A percentile compares a stretch with the other conserved stretches of the same genome.
phyloP scores from a whole-genome alignment of 2,888 invertebrate genomes.

The Pandemis cinnamomeana region DNA sequence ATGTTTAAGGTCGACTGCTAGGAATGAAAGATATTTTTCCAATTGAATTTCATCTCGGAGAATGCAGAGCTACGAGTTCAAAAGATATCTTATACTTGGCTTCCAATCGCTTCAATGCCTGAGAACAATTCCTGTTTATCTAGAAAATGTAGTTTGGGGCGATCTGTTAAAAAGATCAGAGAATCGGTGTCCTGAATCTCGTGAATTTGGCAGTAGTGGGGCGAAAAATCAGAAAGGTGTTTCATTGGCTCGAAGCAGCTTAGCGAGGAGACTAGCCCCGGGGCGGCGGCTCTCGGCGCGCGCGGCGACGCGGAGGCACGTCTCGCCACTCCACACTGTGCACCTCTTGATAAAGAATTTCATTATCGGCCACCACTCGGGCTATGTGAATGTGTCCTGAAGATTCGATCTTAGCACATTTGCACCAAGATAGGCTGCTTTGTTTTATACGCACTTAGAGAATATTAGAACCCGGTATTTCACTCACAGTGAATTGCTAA shows the following conservation, averaged over 20 bases:
- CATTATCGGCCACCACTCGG: conserved; percentile 67
- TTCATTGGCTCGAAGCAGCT: conserved; percentile 51
- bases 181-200: conserved; percentile 60
- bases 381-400: conserved; percentile 64
- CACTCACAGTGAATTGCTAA: conserved; percentile 34
- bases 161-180: conserved; percentile 70
- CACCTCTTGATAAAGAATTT: conserved; percentile 77
- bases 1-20: neutral
- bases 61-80: conserved; percentile 9
- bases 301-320: conserved; percentile 57
- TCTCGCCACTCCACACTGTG: conserved; percentile 59
- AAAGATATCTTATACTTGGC: conserved; percentile 51
- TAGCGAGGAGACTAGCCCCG: conserved; percentile 46
- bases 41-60: conserved; percentile 10
- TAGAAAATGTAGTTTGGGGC: conserved; percentile 62
- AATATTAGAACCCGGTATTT: conserved; percentile 36
- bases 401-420: conserved; percentile 56
- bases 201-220: conserved; percentile 59
- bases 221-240: conserved; percentile 52
- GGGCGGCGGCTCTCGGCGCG: conserved; percentile 16
- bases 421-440: conserved; percentile 43
- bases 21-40: conserved; percentile 1
- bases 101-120: conserved; percentile 65
- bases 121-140: conserved; percentile 74
- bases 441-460: conserved; percentile 37